A percentile compares a stretch with the other conserved stretches of the same genome.
These are phyloP conservation scores for Pithys albifrons DNA, from an alignment of 2,113 vertebrate species.

Conservation along the genomic window DNA sequence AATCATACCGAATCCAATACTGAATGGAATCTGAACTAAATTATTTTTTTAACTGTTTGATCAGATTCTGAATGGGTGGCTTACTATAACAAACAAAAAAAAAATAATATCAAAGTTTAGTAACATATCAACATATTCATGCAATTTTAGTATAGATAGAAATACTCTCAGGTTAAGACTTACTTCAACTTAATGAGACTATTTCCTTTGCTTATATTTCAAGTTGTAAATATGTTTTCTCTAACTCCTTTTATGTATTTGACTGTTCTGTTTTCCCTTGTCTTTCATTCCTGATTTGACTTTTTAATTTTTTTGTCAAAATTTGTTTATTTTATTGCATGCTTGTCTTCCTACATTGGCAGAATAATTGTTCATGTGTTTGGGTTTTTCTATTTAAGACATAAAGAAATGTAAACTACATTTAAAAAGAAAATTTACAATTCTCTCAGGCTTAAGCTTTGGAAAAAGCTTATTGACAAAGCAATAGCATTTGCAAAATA, in stretches of 20 bases:
- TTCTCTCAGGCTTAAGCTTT: not conserved
- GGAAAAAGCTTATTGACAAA: not conserved
- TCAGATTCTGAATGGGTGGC: not conserved
- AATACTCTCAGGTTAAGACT: not conserved
- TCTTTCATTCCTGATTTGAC: not conserved
- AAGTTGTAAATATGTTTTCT: not conserved
- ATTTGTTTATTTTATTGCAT: not conserved
- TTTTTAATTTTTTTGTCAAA: not conserved
- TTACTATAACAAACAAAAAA: not conserved
- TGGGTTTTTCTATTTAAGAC: not conserved
- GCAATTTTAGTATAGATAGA: not conserved
- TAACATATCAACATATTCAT: not conserved
- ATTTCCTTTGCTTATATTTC: not conserved
- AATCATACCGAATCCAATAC: not conserved
- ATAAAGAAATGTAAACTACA: not conserved
- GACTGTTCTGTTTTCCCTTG: not conserved
- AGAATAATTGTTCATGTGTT: not conserved
- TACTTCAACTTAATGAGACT: not conserved
- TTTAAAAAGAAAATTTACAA: not conserved
- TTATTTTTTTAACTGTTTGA: not conserved
- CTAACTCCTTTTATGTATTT: not conserved
- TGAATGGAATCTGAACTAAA: not conserved
- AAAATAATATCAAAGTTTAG: not conserved
- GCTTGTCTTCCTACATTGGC: not conserved
- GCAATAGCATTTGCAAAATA: not conserved